Percentiles rank a stretch among this genome's conserved stretches.
phyloP scores from a whole-genome alignment of 2,888 invertebrate species.

The Panzeria rudis region DNA sequence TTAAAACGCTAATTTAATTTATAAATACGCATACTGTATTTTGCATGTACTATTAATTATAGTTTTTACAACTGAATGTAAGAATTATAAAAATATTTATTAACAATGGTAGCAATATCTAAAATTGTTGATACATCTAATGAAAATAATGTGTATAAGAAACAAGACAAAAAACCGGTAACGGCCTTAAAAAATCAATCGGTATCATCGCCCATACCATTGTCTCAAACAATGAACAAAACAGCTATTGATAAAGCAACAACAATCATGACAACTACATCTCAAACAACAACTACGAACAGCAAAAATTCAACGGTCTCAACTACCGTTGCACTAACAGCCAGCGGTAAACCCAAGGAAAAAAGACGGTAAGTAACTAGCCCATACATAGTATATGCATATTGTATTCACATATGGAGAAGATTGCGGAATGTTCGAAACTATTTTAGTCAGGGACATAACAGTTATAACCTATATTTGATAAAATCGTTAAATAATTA shows the following conservation, averaged over 20 bases:
- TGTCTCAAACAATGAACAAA: constrained; percentile 70
- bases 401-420: neutral
- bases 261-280: constrained; percentile 2
- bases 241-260: constrained; percentile 63
- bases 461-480: too few relatives aligned
- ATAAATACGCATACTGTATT: too few relatives aligned
- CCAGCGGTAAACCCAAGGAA: constrained; percentile 85
- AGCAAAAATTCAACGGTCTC: constrained; percentile 32
- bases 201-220: neutral
- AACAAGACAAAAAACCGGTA: neutral
- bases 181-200: constrained; percentile 4
- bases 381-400: neutral
- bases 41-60: neutral
- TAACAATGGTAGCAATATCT: constrained; percentile 60
- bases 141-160: constrained; percentile 11
- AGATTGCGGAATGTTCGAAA: too few relatives aligned
- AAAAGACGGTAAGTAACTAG: constrained; percentile 87
- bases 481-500: too few relatives aligned
- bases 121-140: constrained; percentile 47
- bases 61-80: constrained; percentile 23
- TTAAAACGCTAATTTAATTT: too few relatives aligned
- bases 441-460: too few relatives aligned
- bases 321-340: constrained; percentile 75
- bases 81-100: neutral
- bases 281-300: neutral